These are phyloP conservation scores for Chloroclystis v-ata DNA, from an alignment of 2,888 invertebrate species.

Conservation along the genomic window DNA sequence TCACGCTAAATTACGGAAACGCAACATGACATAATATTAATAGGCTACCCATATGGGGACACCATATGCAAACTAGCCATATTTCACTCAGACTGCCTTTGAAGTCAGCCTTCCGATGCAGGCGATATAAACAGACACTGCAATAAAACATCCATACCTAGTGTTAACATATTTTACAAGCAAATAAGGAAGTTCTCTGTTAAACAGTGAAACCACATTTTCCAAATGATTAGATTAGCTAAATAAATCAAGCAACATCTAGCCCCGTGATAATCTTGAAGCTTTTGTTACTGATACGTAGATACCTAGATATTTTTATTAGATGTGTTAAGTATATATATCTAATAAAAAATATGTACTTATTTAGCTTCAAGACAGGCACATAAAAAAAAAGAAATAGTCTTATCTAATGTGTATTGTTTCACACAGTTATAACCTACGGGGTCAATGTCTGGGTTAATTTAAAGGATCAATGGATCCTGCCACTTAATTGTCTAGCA, in stretches of 20 bases:
- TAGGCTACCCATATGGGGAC: neutral
- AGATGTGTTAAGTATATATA: too few relatives aligned
- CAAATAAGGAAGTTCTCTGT: too few relatives aligned
- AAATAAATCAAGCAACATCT: too few relatives aligned
- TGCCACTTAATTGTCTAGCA: neutral
- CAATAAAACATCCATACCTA: neutral
- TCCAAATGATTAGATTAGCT: too few relatives aligned
- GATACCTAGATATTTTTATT: too few relatives aligned
- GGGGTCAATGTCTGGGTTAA: conserved; percentile 4
- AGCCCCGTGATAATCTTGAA: too few relatives aligned
- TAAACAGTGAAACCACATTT: too few relatives aligned
- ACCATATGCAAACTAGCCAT: neutral
- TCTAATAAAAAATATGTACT: too few relatives aligned
- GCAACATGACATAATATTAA: conserved; percentile 2
- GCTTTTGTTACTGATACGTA: too few relatives aligned
- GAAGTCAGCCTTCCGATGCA: neutral
- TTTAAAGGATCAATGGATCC: neutral
- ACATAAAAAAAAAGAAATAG: too few relatives aligned
- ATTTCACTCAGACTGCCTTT: conserved; percentile 1
- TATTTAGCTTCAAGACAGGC: too few relatives aligned
- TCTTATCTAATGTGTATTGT: neutral
- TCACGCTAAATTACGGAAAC: neutral
- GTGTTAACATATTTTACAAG: neutral
- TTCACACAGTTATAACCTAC: neutral
- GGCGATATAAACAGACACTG: neutral